Evolutionary conservation across 2,888 invertebrate species (phyloP), one percentile per base, ranked within the genome.

Genomic region (Eupithecia exiguata): DNA sequence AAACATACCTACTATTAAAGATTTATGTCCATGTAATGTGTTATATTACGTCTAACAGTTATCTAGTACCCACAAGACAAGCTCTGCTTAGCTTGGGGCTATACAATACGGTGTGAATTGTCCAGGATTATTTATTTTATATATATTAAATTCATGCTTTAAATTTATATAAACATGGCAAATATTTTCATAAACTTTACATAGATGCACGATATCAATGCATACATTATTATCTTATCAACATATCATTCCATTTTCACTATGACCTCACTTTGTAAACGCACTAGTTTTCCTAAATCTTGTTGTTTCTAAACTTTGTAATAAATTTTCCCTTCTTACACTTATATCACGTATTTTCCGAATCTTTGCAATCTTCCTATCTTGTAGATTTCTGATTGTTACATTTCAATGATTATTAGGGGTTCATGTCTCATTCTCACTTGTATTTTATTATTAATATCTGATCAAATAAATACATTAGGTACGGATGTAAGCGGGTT

Each of bases 181-280:
- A 65, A 21, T 80, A 80, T 80, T 80, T 80, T 80, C 77, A 71
- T 80, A 78, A 77, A 58, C n/a, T 74, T 74, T 74, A 75, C 72
- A 72, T 65, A 75, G 43, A 77, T 69, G 68, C 67, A 66, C 40
- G 71, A 72, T 72, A 58, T 40, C 38, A 38, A 61, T 21, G 21
- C 21, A 61, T 10, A 36, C 5, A 35, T 62, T 35, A 36, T 40
- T 38, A 58, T 58, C 58, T 25, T 65, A 65, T n/a, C 66, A 25
- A 79, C 79, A 80, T 80, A 80, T 80, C 79, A 76, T 75, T 78
- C 74, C 74, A 72, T 69, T 74, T 69, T 72, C 38, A 4, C 18
- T 61, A 53, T 63, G 30, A 72, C 65, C 70, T 66, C 76, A 76
- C 75, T 69, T 77, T 68, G 69, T 76, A 74, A 25, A 69, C 38